phyloP scores from a whole-genome alignment of 2,888 invertebrate species.

The Cantharis rustica region DNA sequence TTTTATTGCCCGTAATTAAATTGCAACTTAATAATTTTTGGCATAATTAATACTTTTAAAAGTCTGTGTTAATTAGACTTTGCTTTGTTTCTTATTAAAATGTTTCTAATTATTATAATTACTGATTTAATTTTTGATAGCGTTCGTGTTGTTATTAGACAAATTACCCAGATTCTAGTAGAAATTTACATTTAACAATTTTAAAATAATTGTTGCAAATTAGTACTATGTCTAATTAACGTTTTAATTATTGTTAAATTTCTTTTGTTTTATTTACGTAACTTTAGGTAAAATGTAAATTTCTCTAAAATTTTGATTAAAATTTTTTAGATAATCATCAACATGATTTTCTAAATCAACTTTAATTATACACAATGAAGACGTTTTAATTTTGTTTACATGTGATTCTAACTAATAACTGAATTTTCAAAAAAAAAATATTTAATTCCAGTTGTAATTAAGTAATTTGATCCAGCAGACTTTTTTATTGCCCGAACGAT shows the following conservation, averaged over 20 bases:
- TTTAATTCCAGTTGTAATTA: background rate
- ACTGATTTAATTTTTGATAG: background rate
- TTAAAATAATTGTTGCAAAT: background rate
- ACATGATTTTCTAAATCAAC: background rate
- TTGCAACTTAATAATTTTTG: background rate
- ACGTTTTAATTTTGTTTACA: background rate
- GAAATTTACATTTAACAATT: background rate
- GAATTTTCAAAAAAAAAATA: background rate
- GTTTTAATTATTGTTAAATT: background rate
- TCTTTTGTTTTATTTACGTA: too few species aligned
- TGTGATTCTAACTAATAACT: background rate
- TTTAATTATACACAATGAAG: background rate
- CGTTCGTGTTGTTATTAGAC: background rate
- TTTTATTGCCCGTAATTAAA: background rate
- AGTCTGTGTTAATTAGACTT: background rate
- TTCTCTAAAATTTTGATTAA: background rate
- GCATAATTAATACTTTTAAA: background rate
- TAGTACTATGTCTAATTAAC: background rate
- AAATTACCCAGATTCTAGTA: background rate
- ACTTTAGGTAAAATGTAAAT: too few species aligned
- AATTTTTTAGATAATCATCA: background rate
- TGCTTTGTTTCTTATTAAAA: background rate
- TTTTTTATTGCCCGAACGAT: background rate
- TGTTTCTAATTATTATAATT: background rate
- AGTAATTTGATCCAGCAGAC: background rate